Evolutionary conservation across 64 coral and sea anemone genomes (phyloP).

Genomic region (Montipora efflorescens): DNA sequence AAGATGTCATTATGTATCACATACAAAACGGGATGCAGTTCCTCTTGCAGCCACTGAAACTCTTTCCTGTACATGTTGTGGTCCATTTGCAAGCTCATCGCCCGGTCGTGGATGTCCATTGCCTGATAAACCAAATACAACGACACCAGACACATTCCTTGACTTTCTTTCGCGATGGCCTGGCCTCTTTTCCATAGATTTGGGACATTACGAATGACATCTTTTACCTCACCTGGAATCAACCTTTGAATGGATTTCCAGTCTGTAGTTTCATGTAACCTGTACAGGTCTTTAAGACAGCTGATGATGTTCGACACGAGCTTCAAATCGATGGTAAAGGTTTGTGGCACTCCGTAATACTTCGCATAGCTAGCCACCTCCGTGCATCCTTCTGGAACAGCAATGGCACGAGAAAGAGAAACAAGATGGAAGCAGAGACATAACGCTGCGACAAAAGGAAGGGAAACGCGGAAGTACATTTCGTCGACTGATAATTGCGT

Average conservation of each 20-base stretch:
- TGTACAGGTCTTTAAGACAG: conserved; percentile 13
- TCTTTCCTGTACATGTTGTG: neutral
- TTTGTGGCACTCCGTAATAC: neutral
- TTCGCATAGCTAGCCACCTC: neutral
- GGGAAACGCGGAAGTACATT: neutral
- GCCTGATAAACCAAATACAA: neutral
- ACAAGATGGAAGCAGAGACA: neutral
- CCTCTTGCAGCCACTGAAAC: neutral
- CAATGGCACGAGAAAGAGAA: neutral
- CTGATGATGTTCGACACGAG: neutral
- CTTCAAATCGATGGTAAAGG: neutral
- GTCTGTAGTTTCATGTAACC: neutral
- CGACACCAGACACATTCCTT: neutral
- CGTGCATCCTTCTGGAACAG: neutral
- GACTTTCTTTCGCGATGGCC: neutral
- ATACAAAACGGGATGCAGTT: neutral
- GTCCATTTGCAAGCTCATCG: conserved; percentile 1
- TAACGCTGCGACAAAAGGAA: neutral
- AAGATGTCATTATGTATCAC: conserved; percentile 1
- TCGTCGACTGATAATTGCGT: neutral
- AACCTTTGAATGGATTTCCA: neutral
- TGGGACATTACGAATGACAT: neutral
- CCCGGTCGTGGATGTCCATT: neutral
- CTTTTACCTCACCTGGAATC: neutral
- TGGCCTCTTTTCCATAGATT: neutral